Conservation (phyloP, 1,140 invertebrate genomes). For the Pseudoatta argentina region DNA sequence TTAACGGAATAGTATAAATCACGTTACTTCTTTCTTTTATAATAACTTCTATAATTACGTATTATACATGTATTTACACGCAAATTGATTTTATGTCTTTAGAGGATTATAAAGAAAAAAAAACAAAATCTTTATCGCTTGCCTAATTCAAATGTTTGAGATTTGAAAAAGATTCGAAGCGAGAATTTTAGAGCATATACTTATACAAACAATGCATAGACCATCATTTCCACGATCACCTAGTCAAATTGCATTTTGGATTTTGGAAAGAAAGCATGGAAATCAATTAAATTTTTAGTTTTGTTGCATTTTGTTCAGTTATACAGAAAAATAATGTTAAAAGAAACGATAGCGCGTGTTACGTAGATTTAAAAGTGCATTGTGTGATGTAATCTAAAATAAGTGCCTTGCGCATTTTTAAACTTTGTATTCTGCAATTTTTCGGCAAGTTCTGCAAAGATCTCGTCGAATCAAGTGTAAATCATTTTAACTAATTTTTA, state of each 20-base stretch:
- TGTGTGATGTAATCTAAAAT: slow-evolving; percentile 57
- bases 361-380: slow-evolving; percentile 12
- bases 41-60: slow-evolving; percentile 5
- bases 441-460: slow-evolving; percentile 22
- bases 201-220: slow-evolving; percentile 32
- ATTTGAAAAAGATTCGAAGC: slow-evolving; percentile 20
- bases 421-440: slow-evolving; percentile 31
- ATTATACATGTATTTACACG: neutral
- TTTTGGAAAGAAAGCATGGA: neutral
- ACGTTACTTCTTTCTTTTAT: neutral
- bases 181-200: slow-evolving; percentile 42
- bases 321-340: neutral
- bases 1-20: slow-evolving; percentile 34
- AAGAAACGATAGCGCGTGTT: slow-evolving; percentile 13
- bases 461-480: slow-evolving; percentile 5
- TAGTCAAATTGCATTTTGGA: slow-evolving; percentile 43
- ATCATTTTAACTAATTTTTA: slow-evolving; percentile 42
- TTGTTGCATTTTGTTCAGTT: neutral
- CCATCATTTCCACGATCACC: slow-evolving; percentile 25
- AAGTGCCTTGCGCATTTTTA: slow-evolving; percentile 53
- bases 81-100: slow-evolving; percentile 12
- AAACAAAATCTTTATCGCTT: neutral
- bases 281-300: neutral
- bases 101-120: neutral
- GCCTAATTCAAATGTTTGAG: slow-evolving; percentile 23